phyloP scores from a whole-genome alignment of 2,113 vertebrate genomes.

The Paralichthys olivaceus region DNA sequence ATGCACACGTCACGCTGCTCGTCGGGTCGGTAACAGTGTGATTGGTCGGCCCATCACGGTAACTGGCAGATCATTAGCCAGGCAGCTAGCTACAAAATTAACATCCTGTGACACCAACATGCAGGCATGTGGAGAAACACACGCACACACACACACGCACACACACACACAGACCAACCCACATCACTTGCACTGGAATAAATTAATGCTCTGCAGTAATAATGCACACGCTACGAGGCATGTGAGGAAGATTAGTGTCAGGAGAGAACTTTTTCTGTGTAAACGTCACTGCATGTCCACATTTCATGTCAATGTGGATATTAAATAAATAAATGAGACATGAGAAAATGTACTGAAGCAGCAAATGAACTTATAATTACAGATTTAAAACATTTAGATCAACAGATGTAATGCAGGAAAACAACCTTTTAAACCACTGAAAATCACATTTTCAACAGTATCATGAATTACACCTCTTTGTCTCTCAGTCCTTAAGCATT shows the following conservation, averaged over 20 bases:
- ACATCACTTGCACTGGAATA: background rate
- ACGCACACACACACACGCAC: background rate
- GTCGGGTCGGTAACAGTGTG: background rate
- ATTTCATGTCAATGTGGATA: background rate
- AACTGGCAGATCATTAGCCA: conserved; percentile 23
- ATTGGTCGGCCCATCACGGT: conserved; percentile 9
- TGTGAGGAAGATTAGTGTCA: background rate
- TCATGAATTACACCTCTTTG: too few relatives aligned
- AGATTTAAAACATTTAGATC: background rate
- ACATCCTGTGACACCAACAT: conserved; percentile 12
- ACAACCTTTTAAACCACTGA: too few relatives aligned
- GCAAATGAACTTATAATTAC: background rate
- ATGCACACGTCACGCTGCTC: background rate
- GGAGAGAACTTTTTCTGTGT: background rate
- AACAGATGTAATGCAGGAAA: too few relatives aligned
- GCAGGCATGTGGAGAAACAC: background rate
- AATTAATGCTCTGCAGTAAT: background rate
- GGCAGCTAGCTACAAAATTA: conserved; percentile 29
- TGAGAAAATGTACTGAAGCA: background rate
- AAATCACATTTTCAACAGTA: too few relatives aligned
- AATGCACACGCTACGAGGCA: background rate
- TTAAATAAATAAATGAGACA: background rate
- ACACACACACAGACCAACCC: background rate
- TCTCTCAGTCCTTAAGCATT: too few relatives aligned
- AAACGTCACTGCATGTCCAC: background rate